phyloP scores from a whole-genome alignment of 1,140 invertebrate species.

The Drosophila asahinai region DNA sequence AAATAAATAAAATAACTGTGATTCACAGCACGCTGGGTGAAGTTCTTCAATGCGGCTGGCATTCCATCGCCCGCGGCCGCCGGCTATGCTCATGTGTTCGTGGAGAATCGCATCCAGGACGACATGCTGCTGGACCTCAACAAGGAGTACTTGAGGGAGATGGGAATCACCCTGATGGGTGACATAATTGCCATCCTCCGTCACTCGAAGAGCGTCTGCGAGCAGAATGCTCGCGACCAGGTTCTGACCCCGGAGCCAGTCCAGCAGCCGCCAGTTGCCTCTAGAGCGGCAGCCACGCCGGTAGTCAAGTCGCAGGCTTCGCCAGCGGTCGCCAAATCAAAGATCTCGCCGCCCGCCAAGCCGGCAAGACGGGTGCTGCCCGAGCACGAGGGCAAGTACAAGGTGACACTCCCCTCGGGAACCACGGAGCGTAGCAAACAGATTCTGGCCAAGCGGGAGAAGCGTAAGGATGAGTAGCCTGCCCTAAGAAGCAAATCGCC shows the following conservation, averaged over 20 bases:
- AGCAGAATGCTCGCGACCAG: constrained; percentile 87
- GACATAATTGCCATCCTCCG: constrained; percentile 93
- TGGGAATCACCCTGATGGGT: constrained; percentile 93
- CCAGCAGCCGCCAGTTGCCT: constrained; percentile 19
- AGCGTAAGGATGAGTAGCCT: constrained; percentile 51
- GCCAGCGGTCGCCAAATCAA: constrained; percentile 7
- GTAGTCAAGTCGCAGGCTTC: constrained; percentile 18
- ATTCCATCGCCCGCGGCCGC: constrained; percentile 90
- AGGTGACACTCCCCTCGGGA: constrained; percentile 85
- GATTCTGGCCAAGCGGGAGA: constrained; percentile 84
- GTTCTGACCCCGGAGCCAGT: constrained; percentile 84
- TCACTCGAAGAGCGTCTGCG: constrained; percentile 91
- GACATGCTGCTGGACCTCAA: constrained; percentile 93
- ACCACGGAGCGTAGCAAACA: constrained; percentile 85
- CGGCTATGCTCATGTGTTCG: constrained; percentile 93
- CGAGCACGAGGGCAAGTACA: constrained; percentile 86
- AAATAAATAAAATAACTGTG: background rate
- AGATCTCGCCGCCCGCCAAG: constrained; percentile 55
- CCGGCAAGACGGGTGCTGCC: constrained; percentile 85
- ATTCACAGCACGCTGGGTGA: constrained; percentile 87
- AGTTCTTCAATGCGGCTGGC: constrained; percentile 92
- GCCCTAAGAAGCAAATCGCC: background rate
- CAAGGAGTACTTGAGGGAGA: constrained; percentile 93
- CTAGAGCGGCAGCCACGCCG: constrained; percentile 83
- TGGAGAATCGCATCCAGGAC: constrained; percentile 92